These are phyloP conservation scores for Stictonetta naevosa DNA, from an alignment of 2,113 vertebrate genomes.

Conservation along the genomic window DNA sequence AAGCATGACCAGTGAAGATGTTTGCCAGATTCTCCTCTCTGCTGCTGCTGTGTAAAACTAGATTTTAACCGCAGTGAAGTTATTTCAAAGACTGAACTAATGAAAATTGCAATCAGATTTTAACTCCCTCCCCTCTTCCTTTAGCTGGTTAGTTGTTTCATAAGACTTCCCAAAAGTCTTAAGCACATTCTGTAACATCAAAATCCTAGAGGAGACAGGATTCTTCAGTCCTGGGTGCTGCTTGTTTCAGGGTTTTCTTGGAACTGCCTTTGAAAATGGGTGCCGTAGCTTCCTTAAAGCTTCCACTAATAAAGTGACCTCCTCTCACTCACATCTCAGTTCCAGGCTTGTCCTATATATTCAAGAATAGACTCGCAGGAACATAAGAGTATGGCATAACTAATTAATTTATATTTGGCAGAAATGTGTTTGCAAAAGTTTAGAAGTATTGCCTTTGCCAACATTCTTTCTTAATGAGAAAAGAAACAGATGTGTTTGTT, in stretches of 20 bases:
- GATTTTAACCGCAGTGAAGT: neutral
- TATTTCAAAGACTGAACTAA: neutral
- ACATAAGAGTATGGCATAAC: neutral
- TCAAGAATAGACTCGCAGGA: neutral
- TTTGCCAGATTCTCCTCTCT: neutral
- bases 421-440: constrained; percentile 15
- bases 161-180: neutral
- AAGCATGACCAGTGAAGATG: neutral
- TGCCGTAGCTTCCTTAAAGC: neutral
- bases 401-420: constrained; percentile 22
- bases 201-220: neutral
- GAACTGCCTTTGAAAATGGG: neutral
- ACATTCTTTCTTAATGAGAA: neutral
- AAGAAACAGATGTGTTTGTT: neutral
- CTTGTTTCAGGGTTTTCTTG: neutral
- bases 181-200: neutral
- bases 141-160: neutral
- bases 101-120: neutral
- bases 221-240: neutral
- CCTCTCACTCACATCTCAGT: neutral
- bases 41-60: neutral
- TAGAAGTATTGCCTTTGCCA: neutral
- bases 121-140: neutral
- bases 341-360: neutral
- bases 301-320: neutral